Evolutionary conservation across 2,888 invertebrate species (phyloP), one percentile per base, ranked within the genome.

Genomic region (Apamea epomidion): DNA sequence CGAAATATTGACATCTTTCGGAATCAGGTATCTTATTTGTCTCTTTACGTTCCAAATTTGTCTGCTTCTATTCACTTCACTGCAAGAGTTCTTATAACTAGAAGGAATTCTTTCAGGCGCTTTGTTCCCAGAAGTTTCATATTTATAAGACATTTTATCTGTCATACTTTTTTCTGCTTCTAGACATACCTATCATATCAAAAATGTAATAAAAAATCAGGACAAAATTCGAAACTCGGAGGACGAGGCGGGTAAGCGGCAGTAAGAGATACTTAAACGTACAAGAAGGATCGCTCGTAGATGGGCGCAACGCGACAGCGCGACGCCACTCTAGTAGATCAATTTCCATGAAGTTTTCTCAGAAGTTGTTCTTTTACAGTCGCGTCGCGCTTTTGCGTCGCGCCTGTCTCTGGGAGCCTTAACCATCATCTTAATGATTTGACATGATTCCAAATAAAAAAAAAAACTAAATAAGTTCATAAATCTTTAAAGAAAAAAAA

Each of bases 11-110:
- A 29, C 71, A 78, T 64, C 32, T 87, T 80, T 72, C 32, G 45
- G 25, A 80, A 84, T 78, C 78, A 78, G 60, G 68, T 82, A 65
- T 74, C 68, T 75, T 73, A 69, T 85, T 85, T 87, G 74, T 78
- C 6, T 62, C 29, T 81, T 84, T 82, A 70, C 80, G 78, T 72
- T 77, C 70, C 51, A 65, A 65, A 74, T 74, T 21, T 54, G 54
- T 54, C 8, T 25, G 60, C 60, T 51, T 60, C 25, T 37, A n/a
- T 60, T 70, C 54, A 37, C 12, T 71, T 72, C 67, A 77, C 29
- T 74, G 48, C 67, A 29, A 45, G 32, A 74, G 18, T 64, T 54
- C 48, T 51, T 64, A 29, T 32, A 74, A 21, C n/a, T 14, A 14
- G 18, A 51, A 37, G 5, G 54, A 25, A 60, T 71, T 76, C 3